phyloP scores from a whole-genome alignment of 2,113 vertebrate genomes.

The Litocranius walleri region DNA sequence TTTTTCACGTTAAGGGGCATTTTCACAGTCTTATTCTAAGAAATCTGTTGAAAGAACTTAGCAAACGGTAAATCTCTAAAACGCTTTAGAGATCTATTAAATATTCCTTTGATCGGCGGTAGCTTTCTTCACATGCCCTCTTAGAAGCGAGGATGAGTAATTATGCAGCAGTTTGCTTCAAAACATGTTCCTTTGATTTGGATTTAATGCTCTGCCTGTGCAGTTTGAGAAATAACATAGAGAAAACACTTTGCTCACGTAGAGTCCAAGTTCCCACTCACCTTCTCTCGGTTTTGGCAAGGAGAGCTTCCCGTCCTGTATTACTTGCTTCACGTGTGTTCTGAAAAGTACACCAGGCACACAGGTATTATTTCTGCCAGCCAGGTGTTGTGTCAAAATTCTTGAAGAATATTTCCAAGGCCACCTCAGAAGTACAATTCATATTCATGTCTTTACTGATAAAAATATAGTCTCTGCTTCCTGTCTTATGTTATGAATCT shows the following conservation, averaged over 20 bases:
- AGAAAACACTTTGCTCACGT: neutral
- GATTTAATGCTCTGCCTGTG: constrained; percentile 46
- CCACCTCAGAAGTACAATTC: neutral
- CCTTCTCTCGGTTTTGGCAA: neutral
- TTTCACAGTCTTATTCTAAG: constrained; percentile 16
- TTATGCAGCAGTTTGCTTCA: constrained; percentile 73
- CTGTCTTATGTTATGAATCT: neutral
- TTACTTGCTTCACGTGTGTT: neutral
- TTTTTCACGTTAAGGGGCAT: neutral
- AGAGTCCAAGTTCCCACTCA: neutral
- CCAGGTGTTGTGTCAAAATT: neutral
- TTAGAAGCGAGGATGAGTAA: constrained; percentile 69
- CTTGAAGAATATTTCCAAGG: neutral
- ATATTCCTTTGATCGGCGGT: constrained; percentile 72
- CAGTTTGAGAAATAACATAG: neutral
- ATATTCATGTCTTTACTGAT: neutral
- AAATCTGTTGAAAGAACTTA: constrained; percentile 19
- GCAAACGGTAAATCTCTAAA: neutral
- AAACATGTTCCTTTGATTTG: constrained; percentile 66
- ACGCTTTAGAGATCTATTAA: constrained; percentile 49
- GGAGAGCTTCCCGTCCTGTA: neutral
- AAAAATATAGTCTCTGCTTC: neutral
- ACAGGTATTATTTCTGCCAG: neutral
- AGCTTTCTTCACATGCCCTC: constrained; percentile 64
- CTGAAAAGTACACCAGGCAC: neutral